Conservation (phyloP, 2,113 vertebrate species). For the Leptocoma aspasia region DNA sequence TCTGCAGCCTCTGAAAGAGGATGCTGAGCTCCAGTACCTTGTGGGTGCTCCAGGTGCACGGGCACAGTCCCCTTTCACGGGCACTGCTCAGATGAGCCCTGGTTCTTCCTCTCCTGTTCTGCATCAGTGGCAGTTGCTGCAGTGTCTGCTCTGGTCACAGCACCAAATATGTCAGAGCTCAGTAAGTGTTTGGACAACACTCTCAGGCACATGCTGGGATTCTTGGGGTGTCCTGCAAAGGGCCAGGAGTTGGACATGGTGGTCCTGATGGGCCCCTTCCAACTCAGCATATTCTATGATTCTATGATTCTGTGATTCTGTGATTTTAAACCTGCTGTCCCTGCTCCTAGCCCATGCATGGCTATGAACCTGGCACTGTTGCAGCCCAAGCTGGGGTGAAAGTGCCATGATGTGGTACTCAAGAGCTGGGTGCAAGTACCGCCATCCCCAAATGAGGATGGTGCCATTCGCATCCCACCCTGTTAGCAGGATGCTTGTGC, state of each 20-base stretch:
- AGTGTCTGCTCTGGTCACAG: background rate
- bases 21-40: background rate
- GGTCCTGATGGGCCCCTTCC: background rate
- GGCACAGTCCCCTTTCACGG: rapidly evolving
- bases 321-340: background rate
- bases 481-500: background rate
- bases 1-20: background rate
- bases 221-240: background rate
- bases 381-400: background rate
- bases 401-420: rapidly evolving
- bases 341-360: rapidly evolving
- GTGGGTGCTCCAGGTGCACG: rapidly evolving
- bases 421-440: background rate
- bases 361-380: background rate
- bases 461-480: background rate
- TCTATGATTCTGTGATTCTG: background rate
- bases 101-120: background rate
- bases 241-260: background rate
- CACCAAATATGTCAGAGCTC: background rate
- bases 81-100: background rate
- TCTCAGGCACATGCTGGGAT: background rate
- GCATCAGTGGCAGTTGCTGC: rapidly evolving
- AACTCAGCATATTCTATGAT: background rate
- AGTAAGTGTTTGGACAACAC: background rate
- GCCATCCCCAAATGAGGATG: rapidly evolving